Base-by-base conservation (phyloP, 1,140 invertebrate genomes). In the Chelonus insularis region DNA sequence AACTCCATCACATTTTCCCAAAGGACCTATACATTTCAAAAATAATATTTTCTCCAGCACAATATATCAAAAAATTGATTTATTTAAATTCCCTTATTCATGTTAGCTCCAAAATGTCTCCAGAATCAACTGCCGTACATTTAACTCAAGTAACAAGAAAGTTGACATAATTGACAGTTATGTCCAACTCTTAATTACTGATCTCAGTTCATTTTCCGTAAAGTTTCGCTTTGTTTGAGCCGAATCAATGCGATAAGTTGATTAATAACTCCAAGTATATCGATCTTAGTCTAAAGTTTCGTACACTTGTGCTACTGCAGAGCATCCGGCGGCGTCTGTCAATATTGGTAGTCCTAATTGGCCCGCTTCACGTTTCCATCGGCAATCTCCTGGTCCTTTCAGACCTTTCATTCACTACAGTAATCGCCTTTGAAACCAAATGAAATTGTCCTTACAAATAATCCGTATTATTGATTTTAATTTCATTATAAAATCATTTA, bases 331-430 rank as follows among this genome's bases (percentile, higher is more conserved):
- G 16, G 20, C 20, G 16, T 25, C 45, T 58, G 57, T 58, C 57
- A 58, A 58, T 58, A 58, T 58, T 58, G 57, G 45, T 32, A 4
- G 9, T 18, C 32, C 25, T 58, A 58, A 58, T 58, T 58, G 57
- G 43, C 21, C 57, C 23, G 20, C 4, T 21, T 25, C 39, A 21
- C 25, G 55, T 57, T 25, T 57, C 12, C 37, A 45, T 18, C 11
- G 29, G 50, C 12, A 43, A 57, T 57, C 55, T 37, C 55, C 25
- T 14, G 20, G 21, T 23, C 20, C 36, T 43, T 37, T 41, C 18
- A 14, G 21, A 23, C 32, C 36, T 47, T 39, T 29, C 32, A 32
- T 8, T 34, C 12, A 52, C 12, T 36, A 14, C 12, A n/a, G 32
- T 32, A 43, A 57, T 57, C 21, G 55, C 25, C 12, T 12, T 29